These are phyloP conservation scores for Oreotrochilus melanogaster DNA, from an alignment of 2,113 vertebrate genomes.

Conservation along the genomic window DNA sequence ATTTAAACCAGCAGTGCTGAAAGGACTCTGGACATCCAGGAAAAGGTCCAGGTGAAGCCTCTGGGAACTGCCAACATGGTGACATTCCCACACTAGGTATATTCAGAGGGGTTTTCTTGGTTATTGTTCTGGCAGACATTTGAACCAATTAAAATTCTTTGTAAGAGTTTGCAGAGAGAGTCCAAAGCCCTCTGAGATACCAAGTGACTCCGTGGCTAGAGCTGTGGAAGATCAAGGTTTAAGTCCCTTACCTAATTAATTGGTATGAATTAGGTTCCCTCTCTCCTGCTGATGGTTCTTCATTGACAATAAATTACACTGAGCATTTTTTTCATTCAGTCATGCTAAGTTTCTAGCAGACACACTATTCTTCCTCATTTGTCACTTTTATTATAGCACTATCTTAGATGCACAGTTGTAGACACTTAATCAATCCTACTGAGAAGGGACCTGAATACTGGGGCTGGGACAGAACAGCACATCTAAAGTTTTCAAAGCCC, in stretches of 20 bases:
- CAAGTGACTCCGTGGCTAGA: not conserved
- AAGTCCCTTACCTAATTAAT: conserved; percentile 66
- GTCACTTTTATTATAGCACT: conserved; percentile 54
- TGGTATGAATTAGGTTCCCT: conserved; percentile 39
- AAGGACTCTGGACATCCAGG: not conserved
- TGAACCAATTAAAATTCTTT: conserved; percentile 10
- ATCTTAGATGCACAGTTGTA: not conserved
- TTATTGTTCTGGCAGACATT: not conserved
- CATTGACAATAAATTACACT: conserved; percentile 41
- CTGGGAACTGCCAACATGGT: not conserved
- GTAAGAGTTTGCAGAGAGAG: not conserved
- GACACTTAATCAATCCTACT: conserved; percentile 35
- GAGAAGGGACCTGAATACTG: fast-evolving
- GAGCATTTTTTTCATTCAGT: not conserved
- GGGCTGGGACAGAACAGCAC: not conserved
- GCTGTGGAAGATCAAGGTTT: conserved; percentile 25
- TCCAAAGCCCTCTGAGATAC: not conserved
- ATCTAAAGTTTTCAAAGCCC: not conserved
- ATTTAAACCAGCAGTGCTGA: not conserved
- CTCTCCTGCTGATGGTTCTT: conserved; percentile 56
- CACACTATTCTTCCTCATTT: not conserved
- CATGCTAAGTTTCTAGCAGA: conserved; percentile 25
- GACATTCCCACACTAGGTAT: not conserved
- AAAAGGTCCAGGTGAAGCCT: not conserved
- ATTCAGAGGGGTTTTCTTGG: not conserved